These are phyloP conservation scores for Pseudomyrmex gracilis DNA, from an alignment of 1,140 invertebrate species.

Conservation along the genomic window DNA sequence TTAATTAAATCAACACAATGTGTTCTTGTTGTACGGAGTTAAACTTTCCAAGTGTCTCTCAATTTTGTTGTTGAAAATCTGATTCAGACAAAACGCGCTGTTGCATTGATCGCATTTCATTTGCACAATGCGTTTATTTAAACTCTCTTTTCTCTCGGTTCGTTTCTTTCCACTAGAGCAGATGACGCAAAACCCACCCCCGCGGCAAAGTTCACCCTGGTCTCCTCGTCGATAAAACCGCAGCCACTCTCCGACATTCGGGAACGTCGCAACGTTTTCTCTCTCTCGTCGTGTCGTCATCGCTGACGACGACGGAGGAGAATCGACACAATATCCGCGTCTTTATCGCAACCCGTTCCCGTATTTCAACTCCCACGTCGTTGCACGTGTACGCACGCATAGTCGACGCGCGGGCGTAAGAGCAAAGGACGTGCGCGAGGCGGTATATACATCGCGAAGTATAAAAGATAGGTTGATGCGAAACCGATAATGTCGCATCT, in stretches of 20 bases:
- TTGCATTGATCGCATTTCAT: too few relatives aligned
- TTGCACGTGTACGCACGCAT: constrained; percentile 19
- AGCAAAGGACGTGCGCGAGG: constrained; percentile 8
- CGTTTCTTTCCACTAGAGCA: neutral
- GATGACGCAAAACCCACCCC: constrained; percentile 12
- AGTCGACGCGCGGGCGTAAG: constrained; percentile 35
- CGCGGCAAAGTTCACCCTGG: too few relatives aligned
- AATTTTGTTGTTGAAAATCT: too few relatives aligned
- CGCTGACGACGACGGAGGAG: neutral
- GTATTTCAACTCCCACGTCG: neutral
- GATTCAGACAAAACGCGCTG: too few relatives aligned
- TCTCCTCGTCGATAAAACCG: constrained; percentile 2
- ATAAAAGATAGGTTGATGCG: constrained; percentile 77
- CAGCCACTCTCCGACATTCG: constrained; percentile 10
- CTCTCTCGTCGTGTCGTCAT: constrained; percentile 37
- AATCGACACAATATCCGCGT: constrained; percentile 25
- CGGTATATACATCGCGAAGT: constrained; percentile 59
- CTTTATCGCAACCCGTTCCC: neutral
- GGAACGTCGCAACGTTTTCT: neutral
- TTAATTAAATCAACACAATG: too few relatives aligned
- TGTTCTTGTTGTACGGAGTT: too few relatives aligned
- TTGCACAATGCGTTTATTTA: too few relatives aligned
- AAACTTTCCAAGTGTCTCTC: too few relatives aligned
- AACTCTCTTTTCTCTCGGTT: neutral
- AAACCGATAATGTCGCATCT: constrained; percentile 81